phyloP scores from a whole-genome alignment of 1,140 invertebrate species.

The Oryctes rhinoceros region DNA sequence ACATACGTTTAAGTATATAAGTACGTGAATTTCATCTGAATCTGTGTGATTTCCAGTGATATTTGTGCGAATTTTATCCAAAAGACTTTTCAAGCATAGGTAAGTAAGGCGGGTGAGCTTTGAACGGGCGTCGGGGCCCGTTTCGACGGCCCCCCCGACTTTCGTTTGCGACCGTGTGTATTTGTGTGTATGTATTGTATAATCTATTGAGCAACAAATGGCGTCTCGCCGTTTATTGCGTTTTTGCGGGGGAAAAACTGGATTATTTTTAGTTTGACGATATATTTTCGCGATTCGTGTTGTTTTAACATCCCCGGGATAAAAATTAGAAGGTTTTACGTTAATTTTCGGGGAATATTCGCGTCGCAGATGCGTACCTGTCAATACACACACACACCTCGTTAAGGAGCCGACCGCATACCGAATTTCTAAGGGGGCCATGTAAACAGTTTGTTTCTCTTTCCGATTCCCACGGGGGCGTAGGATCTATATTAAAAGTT shows the following conservation, averaged over 20 bases:
- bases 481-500: too few relatives aligned
- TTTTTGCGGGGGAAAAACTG: neutral
- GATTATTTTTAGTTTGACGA: conserved; percentile 16
- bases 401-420: neutral
- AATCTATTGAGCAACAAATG: conserved; percentile 38
- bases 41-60: conserved; percentile 59
- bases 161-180: neutral
- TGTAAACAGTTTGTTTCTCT: too few relatives aligned
- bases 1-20: conserved; percentile 56
- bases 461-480: too few relatives aligned
- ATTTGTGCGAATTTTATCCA: conserved; percentile 58
- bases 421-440: neutral
- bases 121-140: neutral
- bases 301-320: neutral
- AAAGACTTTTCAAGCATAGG: conserved; percentile 55
- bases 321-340: neutral
- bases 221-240: conserved; percentile 3
- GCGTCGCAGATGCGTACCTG: neutral
- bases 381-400: neutral
- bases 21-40: conserved; percentile 52
- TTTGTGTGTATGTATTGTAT: conserved; percentile 27
- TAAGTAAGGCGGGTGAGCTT: conserved; percentile 43
- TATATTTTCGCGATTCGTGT: neutral
- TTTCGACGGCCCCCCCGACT: neutral
- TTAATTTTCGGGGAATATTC: neutral